Base-by-base conservation (phyloP, 2,888 invertebrate genomes). In the Linnaemya vulpina region DNA sequence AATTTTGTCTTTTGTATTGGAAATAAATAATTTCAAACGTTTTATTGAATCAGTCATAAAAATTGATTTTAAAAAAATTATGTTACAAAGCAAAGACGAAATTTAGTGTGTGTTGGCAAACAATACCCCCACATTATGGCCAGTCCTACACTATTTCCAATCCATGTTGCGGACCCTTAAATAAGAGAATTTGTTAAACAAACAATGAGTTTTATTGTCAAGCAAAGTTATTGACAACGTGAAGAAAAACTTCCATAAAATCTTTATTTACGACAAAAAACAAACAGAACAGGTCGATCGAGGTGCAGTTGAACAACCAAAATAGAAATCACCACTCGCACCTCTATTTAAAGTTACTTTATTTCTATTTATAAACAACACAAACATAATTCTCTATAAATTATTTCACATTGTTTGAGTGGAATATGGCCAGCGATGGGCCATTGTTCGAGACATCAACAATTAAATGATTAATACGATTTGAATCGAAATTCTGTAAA, bases 381-480 rank as follows among this genome's bases (percentile, higher is more conserved):
- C 71, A 73, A 65, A 63, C n/a, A 38, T 58, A 81, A 75, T 68
- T 80, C 77, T 43, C 77, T 78, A 68, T 43, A 71, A 79, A 79
- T 80, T 80, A 77, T 70, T 62, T 71, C 65, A 65, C 49, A 86
- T 70, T 80, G 63, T 75, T 73, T 55, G 10, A 35, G 10, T 65
- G 58, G 60, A 55, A 58, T 74, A 43, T n/a, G 55, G 63, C 17
- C 38, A 46, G 51, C 30, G 15, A 40, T 40, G 13, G 58, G 55
- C 60, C 67, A 76, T 88, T 86, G 87, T 87, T 75, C 9, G 25
- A 60, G 68, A 83, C 81, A 62, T 86, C 87, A 87, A 85, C 87
- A 82, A 83, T 87, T 70, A 74, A 79, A 83, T 88, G 87, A 87
- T 88, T 87, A 87, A 88, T 88, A 87, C 71, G 87, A 86, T 86